Evolutionary conservation across 1,140 invertebrate genomes (phyloP), one percentile per base, ranked within the genome.

Genomic region (Bombus superbus): DNA sequence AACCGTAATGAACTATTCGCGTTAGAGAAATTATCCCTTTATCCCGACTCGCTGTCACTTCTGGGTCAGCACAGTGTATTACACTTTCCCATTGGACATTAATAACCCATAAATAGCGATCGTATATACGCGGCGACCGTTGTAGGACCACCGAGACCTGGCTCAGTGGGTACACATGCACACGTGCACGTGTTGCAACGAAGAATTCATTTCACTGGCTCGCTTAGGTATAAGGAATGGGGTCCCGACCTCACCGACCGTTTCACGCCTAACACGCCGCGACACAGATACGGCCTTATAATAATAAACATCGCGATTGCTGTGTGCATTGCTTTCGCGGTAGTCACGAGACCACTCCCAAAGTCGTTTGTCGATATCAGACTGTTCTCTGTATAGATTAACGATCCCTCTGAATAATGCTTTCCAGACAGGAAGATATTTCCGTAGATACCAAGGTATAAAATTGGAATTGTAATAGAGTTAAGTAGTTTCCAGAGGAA

Each of bases 161-260:
- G 57, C 11, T 47, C 8, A 2, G 15, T 38, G 2, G 44, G 35
- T 28, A 22, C 44, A 62, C 62, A 42, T 42, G 66, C 68, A 32
- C 71, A 72, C 66, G 74, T 76, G 64, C 86, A 80, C 81, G 78
- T 59, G 80, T 84, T 83, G 74, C 82, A 40, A 64, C 89, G 80
- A 86, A 84, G 89, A 93, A 93, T 93, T 93, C 90, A 92, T 92
- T 93, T 93, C 91, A 86, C 91, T 89, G 86, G 35, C 86, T 91
- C 75, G 78, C 87, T 68, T n/a, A 79, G 9, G 89, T 86, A 92
- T 93, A 90, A 89, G 90, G 77, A 92, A 93, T 89, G 80, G 79
- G 87, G 90, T 92, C 89, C 68, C 75, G 89, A 89, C 88, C 89
- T 92, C 88, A 88, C 89, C 78, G 88, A 91, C 81, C 77, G 83